Base-by-base conservation (phyloP, 2,113 vertebrate genomes). In the Callaeas wilsoni region DNA sequence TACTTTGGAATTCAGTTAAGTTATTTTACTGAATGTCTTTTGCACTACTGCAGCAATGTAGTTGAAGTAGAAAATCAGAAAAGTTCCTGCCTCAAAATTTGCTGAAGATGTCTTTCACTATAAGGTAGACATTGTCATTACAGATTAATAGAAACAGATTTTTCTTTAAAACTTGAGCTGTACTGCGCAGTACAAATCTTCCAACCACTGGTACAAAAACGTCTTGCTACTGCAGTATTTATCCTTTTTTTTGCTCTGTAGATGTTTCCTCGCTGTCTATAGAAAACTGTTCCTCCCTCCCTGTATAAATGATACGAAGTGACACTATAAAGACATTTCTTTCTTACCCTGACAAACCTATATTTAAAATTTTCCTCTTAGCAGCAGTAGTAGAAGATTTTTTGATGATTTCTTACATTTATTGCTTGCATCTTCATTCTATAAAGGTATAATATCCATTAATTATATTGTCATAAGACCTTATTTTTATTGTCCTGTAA, bases 401-500 rank as follows among this genome's bases (percentile, higher is more conserved):
- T 90, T 76, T 88, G 2, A 77, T 87, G 71, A 68, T 60, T 94
- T 93, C 25, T 76, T 35, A 6, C 39, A 73, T 68, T 75, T 94
- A 83, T 78, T 93, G 39, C 39, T 21, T 91, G 23, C 29, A 90
- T 95, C 68, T 96, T 96, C 68, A 87, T 92, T 96, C 64, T 84
- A 39, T 64, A 33, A 49, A 81, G 62, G 10, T 49, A 77, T 91
- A 97, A 76, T 94, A 93, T 46, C 52, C 64, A 97, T 97, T 97
- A 95, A 95, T 97, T 95, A 96, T 27, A 56, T 49, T 97, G 95
- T 86, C 93, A 84, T 32, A 85, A 64, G 27, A 65, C 10, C 12
- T 86, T 97, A 74, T 92, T 96, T 97, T 93, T 79, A 93, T 89
- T 96, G 76, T 49, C 59, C 21, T 49, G 30, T 91, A 84, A 96